Base-by-base conservation (phyloP, 2,888 invertebrate species). In the Cerceris ruficornis region DNA sequence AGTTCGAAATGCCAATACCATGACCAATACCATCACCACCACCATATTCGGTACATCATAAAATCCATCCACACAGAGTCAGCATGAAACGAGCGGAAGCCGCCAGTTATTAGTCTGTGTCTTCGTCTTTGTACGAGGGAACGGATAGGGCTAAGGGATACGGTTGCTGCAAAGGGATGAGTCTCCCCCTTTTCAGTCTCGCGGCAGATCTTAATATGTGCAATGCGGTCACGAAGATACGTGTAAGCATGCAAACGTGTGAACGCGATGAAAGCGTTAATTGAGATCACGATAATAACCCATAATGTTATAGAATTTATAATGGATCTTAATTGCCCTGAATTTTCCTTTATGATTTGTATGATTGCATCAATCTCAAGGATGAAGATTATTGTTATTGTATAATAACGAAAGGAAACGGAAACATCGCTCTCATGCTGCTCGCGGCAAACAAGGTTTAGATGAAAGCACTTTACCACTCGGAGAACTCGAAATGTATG, bases 31-130 rank as follows among this genome's bases (percentile, higher is more conserved):
- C 28, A 28, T 28, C 28, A 28, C 28, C 28, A 28, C 28, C 28
- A 28, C 28, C 28, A 28, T 28, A 28, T 28, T 28, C 28, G 28
- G 28, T 28, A 67, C 82, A 83, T 77, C 87, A 80, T 81, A 81
- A 80, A 84, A 88, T 89, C 89, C 88, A 87, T 89, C 89, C 88
- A 80, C 80, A 82, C 78, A 83, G 89, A 88, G 89, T 71, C 82
- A 90, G 91, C 91, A 89, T 92, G 91, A 91, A 92, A 92, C 83
- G 90, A 91, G 89, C 90, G 90, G 89, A 92, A 92, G 91, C 90
- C 90, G 88, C 88, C 81, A 89, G 90, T 91, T 91, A 92, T 92
- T 92, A 92, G 92, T 92, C 91, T 91, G 90, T 90, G 90, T 91
- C 91, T 91, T 92, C 85, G 88, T 69, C 73, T 85, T 85, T 71